Evolutionary conservation across 2,113 vertebrate genomes (phyloP), one percentile per base, ranked within the genome.

Genomic region (Notechis scutatus): DNA sequence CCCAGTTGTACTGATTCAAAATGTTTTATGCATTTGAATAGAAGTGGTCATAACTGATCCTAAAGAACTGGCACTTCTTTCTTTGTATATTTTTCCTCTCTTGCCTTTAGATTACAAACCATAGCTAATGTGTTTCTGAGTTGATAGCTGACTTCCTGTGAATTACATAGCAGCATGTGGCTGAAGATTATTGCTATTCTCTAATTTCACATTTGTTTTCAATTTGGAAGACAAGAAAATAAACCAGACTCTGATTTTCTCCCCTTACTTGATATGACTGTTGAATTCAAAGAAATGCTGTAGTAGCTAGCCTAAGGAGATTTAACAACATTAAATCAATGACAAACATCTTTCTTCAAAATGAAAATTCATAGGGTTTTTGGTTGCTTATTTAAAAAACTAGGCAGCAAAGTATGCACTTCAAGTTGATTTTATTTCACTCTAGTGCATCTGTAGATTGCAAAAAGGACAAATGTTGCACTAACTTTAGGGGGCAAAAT

Each of bases 181-280:
- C 45, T 92, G 92, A 88, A 92, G 64, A 92, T 92, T 91, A 92
- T 86, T 88, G 56, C 92, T 64, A 85, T 42, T 91, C 85, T 91
- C 7, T 91, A 92, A 94, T 92, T 94, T 94, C 89, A 91, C 92
- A 85, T 92, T 91, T 85, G 1, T 89, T 91, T 91, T 93, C 64
- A 93, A 89, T 94, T 91, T 45, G 56, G 26, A 39, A 89, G 20
- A 91, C 81, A 90, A 26, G 89, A 90, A 47, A 89, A 88, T 81
- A 92, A 88, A 94, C 87, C 24, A 1, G 64, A 91, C 29, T 61
- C 86, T 85, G 56, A 61, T 89, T 89, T 47, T 54, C n/a, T 47
- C 39, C 11, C 47, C 3, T 47, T 29, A 23, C 12, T 89, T 85
- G 55, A 55, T 88, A n/a, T 85, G 23, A 85, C 7, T 64, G 26